Base-by-base conservation (phyloP, 1,140 invertebrate species). In the Mercenaria mercenaria region DNA sequence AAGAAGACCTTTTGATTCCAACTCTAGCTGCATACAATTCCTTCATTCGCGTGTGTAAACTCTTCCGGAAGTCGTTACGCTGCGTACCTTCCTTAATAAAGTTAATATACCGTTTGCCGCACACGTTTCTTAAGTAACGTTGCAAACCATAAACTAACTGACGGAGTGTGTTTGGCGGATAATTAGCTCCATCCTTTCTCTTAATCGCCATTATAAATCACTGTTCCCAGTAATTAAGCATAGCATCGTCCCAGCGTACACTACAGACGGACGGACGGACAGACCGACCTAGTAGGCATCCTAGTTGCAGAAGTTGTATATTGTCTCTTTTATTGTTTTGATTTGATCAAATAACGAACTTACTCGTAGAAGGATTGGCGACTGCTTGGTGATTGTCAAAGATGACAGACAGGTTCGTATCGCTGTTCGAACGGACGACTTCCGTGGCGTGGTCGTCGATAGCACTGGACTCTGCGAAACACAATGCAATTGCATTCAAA, bases 211-310 rank as follows among this genome's bases (percentile, higher is more conserved):
- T 82, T 1, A 82, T 34, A 52, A 82, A 64, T 34, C 56, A 23
- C 32, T 82, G 80, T 8, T 43, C 80, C 80, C 80, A 82, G 32
- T 61, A 82, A 34, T 82, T 64, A 13, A 82, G 0, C 29, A 82
- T 26, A 1, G 1, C 56, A 43, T 64, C 56, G n/a, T 41, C 18
- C 2, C 4, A 8, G 11, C 3, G 61, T 3, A 67, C 61, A 34
- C 29, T 32, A 23, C n/a, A 18, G 20, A 39, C 6, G n/a, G n/a
- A n/a, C n/a, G n/a, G n/a, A n/a, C n/a, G n/a, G n/a, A n/a, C n/a
- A n/a, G n/a, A n/a, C n/a, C n/a, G 18, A 47, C 18, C 8, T 47
- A 10, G 43, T 47, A 10, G 8, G 8, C 43, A 47, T 18, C 8
- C 18, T 47, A 10, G 8, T 47, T 8, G 18, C 18, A 47, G 18